Conservation (phyloP, 2,888 invertebrate genomes). For the Zele albiditarsus region DNA sequence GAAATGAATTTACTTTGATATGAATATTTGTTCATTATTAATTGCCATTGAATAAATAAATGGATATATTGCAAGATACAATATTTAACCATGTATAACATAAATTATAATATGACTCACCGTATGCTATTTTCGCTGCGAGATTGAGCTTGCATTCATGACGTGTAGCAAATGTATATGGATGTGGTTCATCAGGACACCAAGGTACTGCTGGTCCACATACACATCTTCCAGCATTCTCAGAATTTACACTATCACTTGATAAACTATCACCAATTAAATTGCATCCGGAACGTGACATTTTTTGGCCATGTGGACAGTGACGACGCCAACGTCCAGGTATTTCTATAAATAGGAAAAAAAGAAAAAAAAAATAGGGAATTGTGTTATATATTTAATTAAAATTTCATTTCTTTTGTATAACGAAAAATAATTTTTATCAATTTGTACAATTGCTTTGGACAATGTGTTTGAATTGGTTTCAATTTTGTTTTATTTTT, state of each 20-base stretch:
- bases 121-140: constrained; percentile 67
- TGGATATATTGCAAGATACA: background rate
- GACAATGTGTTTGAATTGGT: too few species aligned
- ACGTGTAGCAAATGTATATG: constrained; percentile 65
- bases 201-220: constrained; percentile 68
- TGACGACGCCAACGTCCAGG: constrained; percentile 69
- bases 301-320: constrained; percentile 63
- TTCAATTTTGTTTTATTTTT: too few species aligned
- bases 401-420: too few species aligned
- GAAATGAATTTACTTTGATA: background rate
- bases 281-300: constrained; percentile 67
- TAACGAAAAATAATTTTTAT: too few species aligned
- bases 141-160: constrained; percentile 70
- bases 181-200: constrained; percentile 66
- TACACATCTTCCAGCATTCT: constrained; percentile 64
- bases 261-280: constrained; percentile 65
- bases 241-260: constrained; percentile 53
- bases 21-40: background rate
- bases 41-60: background rate
- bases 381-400: too few species aligned
- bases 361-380: background rate
- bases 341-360: constrained; percentile 63
- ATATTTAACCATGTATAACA: background rate
- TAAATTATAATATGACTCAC: constrained; percentile 53
- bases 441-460: too few species aligned